Evolutionary conservation across 2,888 invertebrate species (phyloP), one percentile per base, ranked within the genome.

Genomic region (Xestia xanthographa): DNA sequence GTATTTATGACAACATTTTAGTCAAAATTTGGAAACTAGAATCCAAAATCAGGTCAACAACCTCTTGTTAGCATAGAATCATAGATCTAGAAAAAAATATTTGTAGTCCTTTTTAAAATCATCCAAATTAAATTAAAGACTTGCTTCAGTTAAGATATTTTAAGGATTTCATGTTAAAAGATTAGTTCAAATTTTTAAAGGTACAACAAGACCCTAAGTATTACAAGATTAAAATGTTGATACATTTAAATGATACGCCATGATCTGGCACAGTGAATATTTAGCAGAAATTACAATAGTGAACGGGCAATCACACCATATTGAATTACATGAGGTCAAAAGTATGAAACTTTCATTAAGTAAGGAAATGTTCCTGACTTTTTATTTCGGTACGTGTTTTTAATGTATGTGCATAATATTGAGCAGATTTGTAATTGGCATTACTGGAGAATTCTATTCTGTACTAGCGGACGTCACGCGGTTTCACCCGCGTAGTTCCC

Each of bases 161-260:
- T 22, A 43, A n/a, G 2, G 29, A 22, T 0, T 9, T 12, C 26
- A 12, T 41, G 3, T 65, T 29, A 6, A 43, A 71, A 34, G 34
- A 34, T 34, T 34, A 34, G 34, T 34, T 34, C 1, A 34, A 34
- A 34, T 34, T 34, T 34, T 34, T 34, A 34, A 60, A 60, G 68
- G 8, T 48, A 68, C 82, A 72, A 53, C 82, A 72, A 53, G 4
- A 58, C 83, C 83, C 82, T 85, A 84, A 56, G n/a, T 63, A 77
- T 34, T 60, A 50, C 60, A 43, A 22, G 9, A 62, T 73, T 56
- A 53, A 72, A 66, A 83, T 76, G 69, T 69, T 82, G 82, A 89
- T 84, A 71, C 81, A 89, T 89, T 85, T 80, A 87, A 75, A 75
- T 86, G 69, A 79, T 82, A 85, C 87, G 88, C 80, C 74, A 79